phyloP scores from a whole-genome alignment of 1,140 invertebrate genomes.

The Trachymyrmex septentrionalis region DNA sequence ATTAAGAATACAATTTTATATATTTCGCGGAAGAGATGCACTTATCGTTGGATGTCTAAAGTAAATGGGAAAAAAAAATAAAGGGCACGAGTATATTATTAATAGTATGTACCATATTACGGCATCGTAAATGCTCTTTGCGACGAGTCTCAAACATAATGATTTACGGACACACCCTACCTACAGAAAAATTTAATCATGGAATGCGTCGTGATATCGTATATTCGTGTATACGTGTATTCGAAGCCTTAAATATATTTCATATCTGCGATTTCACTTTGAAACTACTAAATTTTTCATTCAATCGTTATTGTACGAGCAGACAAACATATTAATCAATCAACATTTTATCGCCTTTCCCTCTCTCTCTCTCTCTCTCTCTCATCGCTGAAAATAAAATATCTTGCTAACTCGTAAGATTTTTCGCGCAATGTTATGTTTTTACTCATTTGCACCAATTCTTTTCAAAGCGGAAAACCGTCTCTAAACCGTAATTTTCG shows the following conservation, averaged over 20 bases:
- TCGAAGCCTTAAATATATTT: conserved; percentile 79
- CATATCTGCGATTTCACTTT: conserved; percentile 35
- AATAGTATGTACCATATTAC: conserved; percentile 1
- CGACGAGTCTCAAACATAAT: conserved; percentile 68
- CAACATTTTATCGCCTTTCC: neutral
- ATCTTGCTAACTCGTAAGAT: neutral
- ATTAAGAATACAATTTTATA: conserved; percentile 37
- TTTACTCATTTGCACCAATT: neutral
- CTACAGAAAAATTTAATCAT: conserved; percentile 77
- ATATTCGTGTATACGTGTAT: conserved; percentile 79
- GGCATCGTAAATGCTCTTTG: neutral
- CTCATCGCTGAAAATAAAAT: neutral
- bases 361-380: neutral
- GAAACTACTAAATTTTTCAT: neutral
- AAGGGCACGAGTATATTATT: neutral
- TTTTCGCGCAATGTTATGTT: neutral
- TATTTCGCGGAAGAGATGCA: neutral
- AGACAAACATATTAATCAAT: neutral
- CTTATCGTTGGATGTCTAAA: neutral
- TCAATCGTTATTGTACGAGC: neutral
- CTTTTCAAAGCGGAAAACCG: conserved; percentile 20
- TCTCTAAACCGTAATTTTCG: conserved; percentile 53
- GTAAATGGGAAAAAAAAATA: conserved; percentile 5
- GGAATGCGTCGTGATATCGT: conserved; percentile 77
- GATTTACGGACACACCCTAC: conserved; percentile 77